A percentile compares a stretch with the other conserved stretches of the same genome.
Conservation (phyloP, 2,888 invertebrate genomes). For the Gandaritis pyraliata region DNA sequence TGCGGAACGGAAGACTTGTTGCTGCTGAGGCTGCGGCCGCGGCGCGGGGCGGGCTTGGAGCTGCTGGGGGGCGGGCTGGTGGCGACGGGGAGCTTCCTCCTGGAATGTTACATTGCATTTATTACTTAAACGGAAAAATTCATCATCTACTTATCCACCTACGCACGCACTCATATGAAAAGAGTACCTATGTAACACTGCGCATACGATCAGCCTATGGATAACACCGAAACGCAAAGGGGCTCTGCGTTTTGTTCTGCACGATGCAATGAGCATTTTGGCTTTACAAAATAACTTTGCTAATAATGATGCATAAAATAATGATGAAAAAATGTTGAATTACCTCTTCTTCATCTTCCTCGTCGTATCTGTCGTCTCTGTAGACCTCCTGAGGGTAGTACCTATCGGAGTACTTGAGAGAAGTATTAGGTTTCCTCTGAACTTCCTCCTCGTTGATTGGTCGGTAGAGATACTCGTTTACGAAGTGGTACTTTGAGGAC, state of each 20-base stretch:
- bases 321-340: background rate
- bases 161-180: too few species aligned
- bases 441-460: conserved; percentile 93
- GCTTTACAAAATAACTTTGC: too few species aligned
- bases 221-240: too few species aligned
- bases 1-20: conserved; percentile 92
- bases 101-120: background rate
- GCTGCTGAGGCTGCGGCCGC: conserved; percentile 65
- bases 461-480: conserved; percentile 96
- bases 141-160: background rate
- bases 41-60: conserved; percentile 52
- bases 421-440: conserved; percentile 91
- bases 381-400: conserved; percentile 93
- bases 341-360: conserved; percentile 78
- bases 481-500: conserved; percentile 95
- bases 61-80: conserved; percentile 52
- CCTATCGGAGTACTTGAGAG: conserved; percentile 91
- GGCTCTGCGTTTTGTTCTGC: too few species aligned
- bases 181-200: too few species aligned
- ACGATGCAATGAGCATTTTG: too few species aligned
- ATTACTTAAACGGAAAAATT: background rate
- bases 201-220: too few species aligned
- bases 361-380: conserved; percentile 85
- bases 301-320: too few species aligned
- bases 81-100: conserved; percentile 63